These are phyloP conservation scores for Dendrolimus kikuchii DNA, from an alignment of 1,140 invertebrate species.

Conservation along the genomic window DNA sequence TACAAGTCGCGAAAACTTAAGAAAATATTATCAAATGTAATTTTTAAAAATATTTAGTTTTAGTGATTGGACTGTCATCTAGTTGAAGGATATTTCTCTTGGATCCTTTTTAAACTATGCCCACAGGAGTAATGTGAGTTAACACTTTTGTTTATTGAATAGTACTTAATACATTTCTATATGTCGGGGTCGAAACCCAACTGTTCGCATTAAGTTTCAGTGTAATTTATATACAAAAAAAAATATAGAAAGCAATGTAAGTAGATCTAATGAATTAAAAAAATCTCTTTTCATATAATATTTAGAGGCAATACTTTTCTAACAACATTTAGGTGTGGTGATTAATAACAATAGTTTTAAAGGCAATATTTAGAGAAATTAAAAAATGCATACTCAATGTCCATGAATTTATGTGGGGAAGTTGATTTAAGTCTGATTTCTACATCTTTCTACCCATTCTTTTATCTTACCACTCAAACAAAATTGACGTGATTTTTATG, in stretches of 20 bases:
- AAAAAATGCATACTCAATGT: slow-evolving; percentile 38
- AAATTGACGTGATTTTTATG: no score
- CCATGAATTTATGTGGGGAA: slow-evolving; percentile 42
- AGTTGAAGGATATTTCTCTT: no score
- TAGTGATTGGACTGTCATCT: no score
- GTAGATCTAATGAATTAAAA: slow-evolving; percentile 40
- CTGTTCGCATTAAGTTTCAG: slow-evolving; percentile 39
- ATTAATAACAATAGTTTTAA: slow-evolving; percentile 60
- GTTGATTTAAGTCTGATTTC: slow-evolving; percentile 23
- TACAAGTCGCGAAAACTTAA: no score
- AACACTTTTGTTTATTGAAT: slow-evolving; percentile 1
- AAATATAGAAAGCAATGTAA: slow-evolving; percentile 43
- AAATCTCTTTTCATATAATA: slow-evolving; percentile 52
- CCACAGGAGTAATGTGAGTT: no score
- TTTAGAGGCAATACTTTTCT: slow-evolving; percentile 67
- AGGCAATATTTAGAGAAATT: slow-evolving; percentile 57
- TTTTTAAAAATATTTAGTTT: no score
- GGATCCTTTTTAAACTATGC: no score
- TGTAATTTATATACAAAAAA: slow-evolving; percentile 45
- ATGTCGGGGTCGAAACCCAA: slow-evolving; percentile 33
- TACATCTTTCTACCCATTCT: no score
- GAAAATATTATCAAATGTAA: no score
- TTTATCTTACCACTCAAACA: no score
- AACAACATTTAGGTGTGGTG: slow-evolving; percentile 60
- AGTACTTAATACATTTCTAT: slow-evolving; percentile 55